Evolutionary conservation across 2,113 vertebrate species (phyloP), one percentile per base, ranked within the genome.

Genomic region (Clarias magur): DNA sequence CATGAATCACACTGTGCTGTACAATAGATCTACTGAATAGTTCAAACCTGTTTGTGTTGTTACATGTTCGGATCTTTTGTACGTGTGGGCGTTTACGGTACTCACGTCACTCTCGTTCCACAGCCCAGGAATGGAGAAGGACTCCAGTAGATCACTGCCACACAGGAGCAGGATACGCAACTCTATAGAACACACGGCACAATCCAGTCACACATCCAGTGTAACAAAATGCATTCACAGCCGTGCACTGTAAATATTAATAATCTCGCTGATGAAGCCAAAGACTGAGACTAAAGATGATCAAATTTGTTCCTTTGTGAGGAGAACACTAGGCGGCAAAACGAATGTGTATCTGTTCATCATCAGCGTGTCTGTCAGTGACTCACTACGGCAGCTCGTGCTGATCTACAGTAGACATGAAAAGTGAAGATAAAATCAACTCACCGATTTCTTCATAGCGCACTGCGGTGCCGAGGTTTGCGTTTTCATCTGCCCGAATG

Each of bases 61-160:
- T 42, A 42, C 42, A 34, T 11, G 63, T 27, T 30, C 17, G 73
- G 23, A 15, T 15, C n/a, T 56, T 57, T 79, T 48, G 27, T 4
- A 68, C 86, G 54, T 0, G n/a, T 80, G 70, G 30, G 17, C 8
- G 19, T 67, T 25, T 68, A 56, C 7, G 21, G 68, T 59, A 86
- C 98, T 99, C 95, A 99, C 98, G 63, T 99, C 98, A 19, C 96
- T 97, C 94, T 99, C 97, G 0, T 99, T 99, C 98, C 98, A 99
- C 88, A 99, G 97, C 54, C 98, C 98, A 0, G 98, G 98, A 94
- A 99, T 99, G 93, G 97, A 98, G 96, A 99, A 99, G 82, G 98
- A 99, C 88, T 99, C 98, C 92, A 99, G 95, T 65, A 99, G 96
- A 91, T 99, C 98, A 4, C 98, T 99, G 88, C 98, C 98, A 85